phyloP scores from a whole-genome alignment of 2,797 vertebrate species.

The Tragopan temminckii region DNA sequence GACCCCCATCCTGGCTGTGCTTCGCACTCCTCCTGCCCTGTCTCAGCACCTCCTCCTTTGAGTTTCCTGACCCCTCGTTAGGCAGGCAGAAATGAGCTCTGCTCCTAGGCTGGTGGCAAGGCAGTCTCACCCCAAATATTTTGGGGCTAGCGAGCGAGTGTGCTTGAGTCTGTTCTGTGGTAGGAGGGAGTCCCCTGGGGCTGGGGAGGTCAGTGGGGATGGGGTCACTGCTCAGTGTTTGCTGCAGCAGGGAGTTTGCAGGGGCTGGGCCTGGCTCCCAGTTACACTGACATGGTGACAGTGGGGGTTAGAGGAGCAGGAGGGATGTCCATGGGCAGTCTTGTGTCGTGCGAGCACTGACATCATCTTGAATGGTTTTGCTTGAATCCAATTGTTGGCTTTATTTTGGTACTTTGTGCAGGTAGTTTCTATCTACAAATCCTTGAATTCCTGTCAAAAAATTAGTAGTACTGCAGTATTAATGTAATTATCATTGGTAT shows the following conservation, averaged over 20 bases:
- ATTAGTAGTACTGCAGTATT: background rate
- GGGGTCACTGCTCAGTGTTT: no score
- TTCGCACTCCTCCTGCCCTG: background rate
- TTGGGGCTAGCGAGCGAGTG: no score
- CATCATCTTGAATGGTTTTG: background rate
- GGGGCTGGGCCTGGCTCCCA: no score
- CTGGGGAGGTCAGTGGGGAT: no score
- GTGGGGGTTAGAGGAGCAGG: background rate
- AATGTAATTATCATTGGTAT: background rate
- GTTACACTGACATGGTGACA: background rate
- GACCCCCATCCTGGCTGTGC: background rate
- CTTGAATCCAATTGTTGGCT: background rate
- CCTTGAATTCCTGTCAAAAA: background rate
- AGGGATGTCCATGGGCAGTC: accelerated
- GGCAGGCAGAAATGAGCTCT: background rate
- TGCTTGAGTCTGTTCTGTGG: no score
- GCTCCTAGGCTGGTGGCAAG: background rate
- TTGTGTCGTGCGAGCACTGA: background rate
- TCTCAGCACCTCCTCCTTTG: background rate
- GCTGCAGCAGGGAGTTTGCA: no score
- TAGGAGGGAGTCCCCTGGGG: no score
- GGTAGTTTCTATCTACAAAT: background rate
- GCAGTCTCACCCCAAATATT: background rate
- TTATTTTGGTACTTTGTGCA: background rate
- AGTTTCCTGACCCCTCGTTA: background rate